phyloP scores from a whole-genome alignment of 2,888 invertebrate species.

The Agonopterix subpropinquella region DNA sequence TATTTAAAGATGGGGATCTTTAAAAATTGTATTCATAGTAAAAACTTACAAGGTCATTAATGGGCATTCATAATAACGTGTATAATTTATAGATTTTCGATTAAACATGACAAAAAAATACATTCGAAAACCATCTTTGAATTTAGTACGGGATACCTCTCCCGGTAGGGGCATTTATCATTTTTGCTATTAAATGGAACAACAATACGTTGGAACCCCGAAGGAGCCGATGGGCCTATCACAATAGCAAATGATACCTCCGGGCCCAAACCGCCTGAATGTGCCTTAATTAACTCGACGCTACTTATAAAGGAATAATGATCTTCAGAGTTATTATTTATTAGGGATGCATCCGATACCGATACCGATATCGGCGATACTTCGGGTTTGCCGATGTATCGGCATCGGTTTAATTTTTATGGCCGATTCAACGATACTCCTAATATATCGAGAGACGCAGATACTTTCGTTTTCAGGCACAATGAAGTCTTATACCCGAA shows the following conservation, averaged over 20 bases:
- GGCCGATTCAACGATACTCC: too few species aligned
- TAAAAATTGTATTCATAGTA: too few species aligned
- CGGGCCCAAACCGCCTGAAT: conserved; percentile 58
- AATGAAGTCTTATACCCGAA: too few species aligned
- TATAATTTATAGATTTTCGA: not conserved
- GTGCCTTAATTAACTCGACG: conserved; percentile 67
- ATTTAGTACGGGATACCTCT: conserved; percentile 36
- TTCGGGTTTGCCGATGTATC: too few species aligned
- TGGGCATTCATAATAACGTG: too few species aligned
- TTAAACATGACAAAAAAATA: not conserved
- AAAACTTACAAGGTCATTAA: too few species aligned
- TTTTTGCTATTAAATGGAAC: conserved; percentile 68
- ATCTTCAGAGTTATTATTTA: conserved; percentile 35
- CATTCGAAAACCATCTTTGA: conserved; percentile 19
- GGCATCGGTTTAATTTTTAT: too few species aligned
- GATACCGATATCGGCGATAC: too few species aligned
- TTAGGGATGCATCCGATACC: too few species aligned
- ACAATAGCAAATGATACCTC: conserved; percentile 73
- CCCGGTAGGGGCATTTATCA: conserved; percentile 68
- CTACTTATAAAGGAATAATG: conserved; percentile 61
- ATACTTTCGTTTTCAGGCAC: too few species aligned
- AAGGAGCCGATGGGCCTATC: conserved; percentile 65
- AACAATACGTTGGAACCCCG: conserved; percentile 63
- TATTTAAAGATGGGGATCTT: too few species aligned
- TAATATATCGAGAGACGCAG: too few species aligned